Percentiles rank a stretch among this genome's conserved stretches.
phyloP scores from a whole-genome alignment of 37 sponge, comb jelly and placozoan species.

The Chondrilla cf. caribensis region DNA sequence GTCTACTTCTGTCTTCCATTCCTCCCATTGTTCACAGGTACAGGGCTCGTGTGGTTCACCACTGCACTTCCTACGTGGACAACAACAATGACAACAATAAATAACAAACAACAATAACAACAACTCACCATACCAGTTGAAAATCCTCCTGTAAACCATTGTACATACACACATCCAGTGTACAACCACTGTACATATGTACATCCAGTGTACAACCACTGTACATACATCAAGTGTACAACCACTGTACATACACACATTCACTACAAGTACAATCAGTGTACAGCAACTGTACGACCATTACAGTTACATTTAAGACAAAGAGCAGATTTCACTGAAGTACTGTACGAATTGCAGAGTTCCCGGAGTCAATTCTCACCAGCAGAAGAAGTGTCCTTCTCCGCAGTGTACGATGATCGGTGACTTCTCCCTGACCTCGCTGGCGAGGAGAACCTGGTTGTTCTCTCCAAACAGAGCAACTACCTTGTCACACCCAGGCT shows the following conservation, averaged over 20 bases:
- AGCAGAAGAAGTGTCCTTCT: conserved; percentile 87
- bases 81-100: too few species aligned
- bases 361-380: conserved; percentile 71
- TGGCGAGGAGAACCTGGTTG: neutral
- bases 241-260: too few species aligned
- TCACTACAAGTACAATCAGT: too few species aligned
- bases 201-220: too few species aligned
- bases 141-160: too few species aligned
- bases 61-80: conserved; percentile 53
- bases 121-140: neutral
- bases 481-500: conserved; percentile 77
- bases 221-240: too few species aligned
- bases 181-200: too few species aligned
- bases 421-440: neutral
- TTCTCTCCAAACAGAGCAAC: conserved; percentile 29
- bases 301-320: too few species aligned
- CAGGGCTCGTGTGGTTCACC: conserved; percentile 77
- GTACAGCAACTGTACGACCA: too few species aligned
- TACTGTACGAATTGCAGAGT: too few species aligned
- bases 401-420: conserved; percentile 68
- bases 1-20: conserved; percentile 63
- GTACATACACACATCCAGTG: too few species aligned
- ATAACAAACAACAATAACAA: neutral
- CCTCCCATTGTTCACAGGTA: conserved; percentile 68
- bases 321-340: too few species aligned